phyloP scores from a whole-genome alignment of 2,113 vertebrate species.

The Paramisgurnus dabryanus region DNA sequence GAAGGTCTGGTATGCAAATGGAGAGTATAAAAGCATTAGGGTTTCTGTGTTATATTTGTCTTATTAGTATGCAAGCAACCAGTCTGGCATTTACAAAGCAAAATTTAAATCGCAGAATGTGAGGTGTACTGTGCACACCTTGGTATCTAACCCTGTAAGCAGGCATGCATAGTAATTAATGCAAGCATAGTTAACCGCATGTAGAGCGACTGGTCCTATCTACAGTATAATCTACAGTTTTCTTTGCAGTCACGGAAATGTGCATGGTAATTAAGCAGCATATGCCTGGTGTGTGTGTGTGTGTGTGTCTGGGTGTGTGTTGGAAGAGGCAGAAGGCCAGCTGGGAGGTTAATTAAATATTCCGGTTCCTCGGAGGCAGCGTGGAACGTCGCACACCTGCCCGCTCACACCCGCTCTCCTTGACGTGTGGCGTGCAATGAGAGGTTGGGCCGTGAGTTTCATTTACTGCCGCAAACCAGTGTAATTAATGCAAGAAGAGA shows the following conservation, averaged over 20 bases:
- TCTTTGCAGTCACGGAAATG: slow-evolving; percentile 30
- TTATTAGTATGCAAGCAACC: slow-evolving; percentile 23
- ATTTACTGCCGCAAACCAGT: slow-evolving; percentile 7
- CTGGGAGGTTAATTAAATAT: slow-evolving; percentile 63
- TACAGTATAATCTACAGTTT: slow-evolving; percentile 27
- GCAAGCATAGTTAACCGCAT: slow-evolving; percentile 32
- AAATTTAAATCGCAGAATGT: slow-evolving; percentile 13
- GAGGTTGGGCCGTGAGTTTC: slow-evolving; percentile 3
- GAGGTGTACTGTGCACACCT: not conserved
- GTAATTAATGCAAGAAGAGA: slow-evolving; percentile 16
- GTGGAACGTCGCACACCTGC: slow-evolving; percentile 53
- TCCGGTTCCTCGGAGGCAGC: slow-evolving; percentile 38
- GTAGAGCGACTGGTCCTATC: slow-evolving; percentile 12
- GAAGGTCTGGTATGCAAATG: not conserved
- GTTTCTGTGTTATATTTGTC: slow-evolving; percentile 18
- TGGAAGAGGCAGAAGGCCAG: slow-evolving; percentile 52
- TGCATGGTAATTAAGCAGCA: slow-evolving; percentile 16
- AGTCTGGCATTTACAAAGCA: slow-evolving; percentile 28
- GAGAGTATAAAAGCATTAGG: slow-evolving; percentile 11
- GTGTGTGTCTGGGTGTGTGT: slow-evolving; percentile 38
- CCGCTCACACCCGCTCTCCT: not conserved
- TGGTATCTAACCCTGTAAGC: not conserved
- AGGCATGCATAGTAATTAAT: slow-evolving; percentile 22
- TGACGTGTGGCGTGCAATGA: slow-evolving; percentile 18
- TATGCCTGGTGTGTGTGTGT: slow-evolving; percentile 11